Base-by-base conservation (phyloP, 2,113 vertebrate species). In the Taxidea taxus region DNA sequence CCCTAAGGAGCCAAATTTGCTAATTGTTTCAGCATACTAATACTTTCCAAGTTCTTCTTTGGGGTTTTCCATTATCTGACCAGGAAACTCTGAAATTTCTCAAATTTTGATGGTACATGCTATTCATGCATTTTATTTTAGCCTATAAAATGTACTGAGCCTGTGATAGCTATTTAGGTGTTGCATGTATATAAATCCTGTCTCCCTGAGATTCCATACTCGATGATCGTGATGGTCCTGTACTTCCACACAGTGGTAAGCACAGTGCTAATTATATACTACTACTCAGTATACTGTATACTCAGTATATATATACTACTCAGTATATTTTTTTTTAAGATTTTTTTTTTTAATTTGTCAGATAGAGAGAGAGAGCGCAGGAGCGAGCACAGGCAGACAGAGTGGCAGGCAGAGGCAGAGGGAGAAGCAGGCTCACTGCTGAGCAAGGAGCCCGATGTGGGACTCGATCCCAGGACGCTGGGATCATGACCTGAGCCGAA, bases 161-260 rank as follows among this genome's bases (percentile, higher is more conserved):
- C 37, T 72, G 13, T 70, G 49, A 39, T 72, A 81, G 34, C 23
- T 77, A 75, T 44, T 85, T 75, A 89, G 58, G 29, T 84, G 9
- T 92, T 91, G 56, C n/a, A 81, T 44, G 11, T 85, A 15, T 62
- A 56, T 86, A 97, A 87, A 90, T 90, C n/a, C 86, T 77, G 34
- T 54, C 49, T 68, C 42, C n/a, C 39, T 14, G 29, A 75, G 39
- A 42, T 74, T 80, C 14, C 16, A 92, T 58, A 70, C 56, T 94
- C 81, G 25, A 94, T n/a, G 12, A 15, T 85, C 16, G 9, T 86
- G n/a, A 94, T n/a, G 92, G 39, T 86, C 9, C 20, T 94, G 10
- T 82, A 75, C 27, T 97, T 91, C 54, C 20, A 93, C 11, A 42
- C 70, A 68, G 64, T 91, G 62, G 60, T 44, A 94, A 90, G 15